Evolutionary conservation across 2,888 invertebrate genomes (phyloP), one percentile per base, ranked within the genome.

Genomic region (Apodemia zela): DNA sequence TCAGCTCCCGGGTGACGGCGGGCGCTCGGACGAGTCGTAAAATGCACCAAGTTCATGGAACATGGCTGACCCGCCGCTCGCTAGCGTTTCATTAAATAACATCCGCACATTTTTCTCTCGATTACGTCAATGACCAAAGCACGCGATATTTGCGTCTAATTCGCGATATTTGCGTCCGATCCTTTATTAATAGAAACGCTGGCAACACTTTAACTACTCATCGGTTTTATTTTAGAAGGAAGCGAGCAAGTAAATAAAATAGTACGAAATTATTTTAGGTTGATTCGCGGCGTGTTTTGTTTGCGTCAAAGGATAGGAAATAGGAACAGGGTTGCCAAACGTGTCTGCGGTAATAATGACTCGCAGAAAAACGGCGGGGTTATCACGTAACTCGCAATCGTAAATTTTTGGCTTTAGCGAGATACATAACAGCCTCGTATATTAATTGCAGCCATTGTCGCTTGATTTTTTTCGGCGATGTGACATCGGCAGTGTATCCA

Each of bases 91-190:
- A 86, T 84, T 85, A 84, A 89, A 88, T 86, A 87, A 85, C 82
- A 77, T 77, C 80, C 78, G 80, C 82, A 82, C 83, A 88, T 89
- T 91, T 91, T 89, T 88, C 84, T 81, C 78, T 73, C 80, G 80
- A 86, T 88, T 91, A 82, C 90, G 90, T 91, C 90, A 90, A 87
- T 88, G 84, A 82, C 76, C 81, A 73, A 79, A 82, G 78, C 84
- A 84, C 81, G 84, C 85, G 87, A 83, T 88, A 35, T 51, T 17
- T 35, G 51, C 61, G 54, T 61, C 61, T 47, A 25, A 21, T 21
- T 21, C 54, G 25, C 54, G 67, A 69, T 69, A 87, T 89, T 88
- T 89, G 85, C 89, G 89, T 88, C 83, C 74, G 80, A 81, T 75
- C 78, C 75, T 73, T 76, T 89, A 90, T 87, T 84, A 82, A 85